Evolutionary conservation across 2,797 vertebrate genomes (phyloP).

Genomic region (Phaenicophaeus curvirostris): DNA sequence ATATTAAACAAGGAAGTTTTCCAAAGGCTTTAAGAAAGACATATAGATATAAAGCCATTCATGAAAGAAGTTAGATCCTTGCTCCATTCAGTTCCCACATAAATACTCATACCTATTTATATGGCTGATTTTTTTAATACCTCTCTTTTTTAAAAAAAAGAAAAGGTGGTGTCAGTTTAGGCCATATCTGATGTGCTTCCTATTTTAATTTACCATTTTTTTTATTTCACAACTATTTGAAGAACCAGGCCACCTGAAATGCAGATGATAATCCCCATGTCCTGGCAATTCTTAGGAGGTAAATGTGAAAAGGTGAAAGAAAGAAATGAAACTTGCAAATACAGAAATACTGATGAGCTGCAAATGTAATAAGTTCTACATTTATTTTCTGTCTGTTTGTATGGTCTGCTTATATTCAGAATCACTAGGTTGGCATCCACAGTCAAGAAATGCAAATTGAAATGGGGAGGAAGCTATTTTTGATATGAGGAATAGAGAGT

Average conservation of each 20-base stretch:
- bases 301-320: not conserved
- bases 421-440: not conserved
- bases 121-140: not conserved
- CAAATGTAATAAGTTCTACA: not conserved
- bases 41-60: not conserved
- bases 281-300: not conserved
- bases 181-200: not conserved
- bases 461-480: not conserved
- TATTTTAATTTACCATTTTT: not conserved
- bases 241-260: not conserved
- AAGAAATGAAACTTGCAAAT: not conserved
- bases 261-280: not conserved
- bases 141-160: not conserved
- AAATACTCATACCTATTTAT: not conserved
- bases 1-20: slow-evolving; percentile 13
- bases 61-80: not conserved
- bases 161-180: not conserved
- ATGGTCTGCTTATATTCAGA: not conserved
- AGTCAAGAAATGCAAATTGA: not conserved
- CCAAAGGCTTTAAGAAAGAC: not conserved
- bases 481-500: not conserved
- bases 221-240: not conserved
- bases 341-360: not conserved
- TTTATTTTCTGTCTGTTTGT: not conserved
- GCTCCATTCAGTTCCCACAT: not conserved